Evolutionary conservation across 2,888 invertebrate species (phyloP), one percentile per base, ranked within the genome.

Genomic region (Podotricha telesiphe): DNA sequence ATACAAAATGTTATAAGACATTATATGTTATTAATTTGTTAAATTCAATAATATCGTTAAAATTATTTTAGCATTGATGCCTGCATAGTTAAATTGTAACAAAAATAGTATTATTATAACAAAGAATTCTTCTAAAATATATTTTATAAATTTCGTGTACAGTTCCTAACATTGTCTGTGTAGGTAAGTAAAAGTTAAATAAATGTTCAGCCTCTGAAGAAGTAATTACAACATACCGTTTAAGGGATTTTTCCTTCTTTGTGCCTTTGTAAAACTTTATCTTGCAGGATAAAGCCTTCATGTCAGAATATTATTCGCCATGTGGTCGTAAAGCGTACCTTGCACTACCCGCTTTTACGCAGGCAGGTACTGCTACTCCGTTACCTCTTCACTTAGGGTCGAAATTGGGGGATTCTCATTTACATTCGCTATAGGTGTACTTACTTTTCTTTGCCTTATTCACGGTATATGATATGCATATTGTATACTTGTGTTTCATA

Each of bases 261-360:
- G 45, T 67, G 42, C 61, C 19, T 67, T 53, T 53, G 19, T 42
- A 51, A n/a, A 47, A 34, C 45, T 59, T 42, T 67, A 67, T 62
- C 48, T 62, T 67, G 17, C 17, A 28, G 66, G 51, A 67, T 67
- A 67, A 67, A 67, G 61, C 19, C 40, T 61, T 58, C 17, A 48
- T 45, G 48, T 22, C 61, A 53, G 61, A 61, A 61, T 58, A 59
- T 59, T 67, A 67, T 61, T 51, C 61, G 59, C 20, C 19, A 51
- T 28, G 67, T 20, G 37, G 51, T 47, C 61, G 28, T 67, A 67
- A 67, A 67, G 19, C 45, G 59, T 53, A 67, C 28, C 50, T 66
- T 59, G 59, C 66, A 51, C 51, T 67, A 45, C 67, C 67, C 61
- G 67, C 20, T 22, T 66, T 61, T n/a, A n/a, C n/a, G n/a, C n/a